phyloP scores from a whole-genome alignment of 2,113 vertebrate species.

The Tetrao urogallus region DNA sequence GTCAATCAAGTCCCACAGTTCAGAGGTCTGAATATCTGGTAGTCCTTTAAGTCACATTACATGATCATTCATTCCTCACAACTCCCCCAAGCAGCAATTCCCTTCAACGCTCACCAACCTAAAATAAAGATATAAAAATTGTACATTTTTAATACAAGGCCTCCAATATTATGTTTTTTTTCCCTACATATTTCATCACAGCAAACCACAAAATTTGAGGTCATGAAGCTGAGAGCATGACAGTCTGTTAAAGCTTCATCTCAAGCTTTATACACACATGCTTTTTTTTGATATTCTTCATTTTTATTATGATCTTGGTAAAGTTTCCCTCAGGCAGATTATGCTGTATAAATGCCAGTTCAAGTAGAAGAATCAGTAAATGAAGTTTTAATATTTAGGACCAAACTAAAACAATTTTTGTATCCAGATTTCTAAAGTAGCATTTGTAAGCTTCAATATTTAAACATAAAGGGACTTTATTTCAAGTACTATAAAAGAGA shows the following conservation, averaged over 20 bases:
- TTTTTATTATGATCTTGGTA: background rate
- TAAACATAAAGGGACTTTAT: background rate
- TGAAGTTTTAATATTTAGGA: background rate
- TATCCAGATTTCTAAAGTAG: background rate
- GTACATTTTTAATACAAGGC: background rate
- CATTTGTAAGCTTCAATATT: background rate
- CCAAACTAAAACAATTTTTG: background rate
- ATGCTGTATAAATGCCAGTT: background rate
- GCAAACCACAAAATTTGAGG: background rate
- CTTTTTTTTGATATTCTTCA: background rate
- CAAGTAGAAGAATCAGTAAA: background rate
- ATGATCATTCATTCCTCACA: background rate
- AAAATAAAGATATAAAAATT: background rate
- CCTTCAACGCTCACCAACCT: constrained; percentile 18
- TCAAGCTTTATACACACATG: background rate
- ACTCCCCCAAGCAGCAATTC: background rate
- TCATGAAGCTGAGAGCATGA: background rate
- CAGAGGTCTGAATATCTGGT: background rate
- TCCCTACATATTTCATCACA: background rate
- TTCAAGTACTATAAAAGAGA: background rate
- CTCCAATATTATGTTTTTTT: background rate
- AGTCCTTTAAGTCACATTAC: background rate
- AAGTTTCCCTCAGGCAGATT: background rate
- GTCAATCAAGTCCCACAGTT: constrained; percentile 17
- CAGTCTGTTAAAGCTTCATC: background rate